Evolutionary conservation across 2,113 vertebrate genomes (phyloP).

Genomic region (Noctilio leporinus): DNA sequence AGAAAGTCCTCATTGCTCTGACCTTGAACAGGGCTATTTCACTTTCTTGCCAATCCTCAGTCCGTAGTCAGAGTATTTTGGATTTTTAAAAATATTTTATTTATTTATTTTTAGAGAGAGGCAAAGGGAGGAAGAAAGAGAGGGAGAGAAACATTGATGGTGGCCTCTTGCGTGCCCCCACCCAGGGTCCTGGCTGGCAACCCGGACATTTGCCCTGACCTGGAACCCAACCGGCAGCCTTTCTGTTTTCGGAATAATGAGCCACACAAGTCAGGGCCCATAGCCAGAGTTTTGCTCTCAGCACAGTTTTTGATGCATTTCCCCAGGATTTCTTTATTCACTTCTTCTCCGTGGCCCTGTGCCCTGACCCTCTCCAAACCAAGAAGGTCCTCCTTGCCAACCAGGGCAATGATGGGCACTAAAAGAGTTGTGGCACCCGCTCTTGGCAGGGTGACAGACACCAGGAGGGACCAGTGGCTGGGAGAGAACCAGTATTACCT

Average conservation of each 20-base stretch:
- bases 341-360: constrained; percentile 41
- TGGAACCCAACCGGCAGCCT: too few relatives aligned
- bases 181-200: too few relatives aligned
- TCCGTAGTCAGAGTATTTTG: not conserved
- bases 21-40: constrained; percentile 56
- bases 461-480: not conserved
- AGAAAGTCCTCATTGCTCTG: constrained; percentile 34
- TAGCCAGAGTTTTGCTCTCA: constrained; percentile 33
- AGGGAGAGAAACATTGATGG: too few relatives aligned
- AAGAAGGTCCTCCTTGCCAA: constrained; percentile 37
- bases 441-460: constrained; percentile 30
- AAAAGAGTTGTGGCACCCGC: not conserved
- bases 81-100: too few relatives aligned
- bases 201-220: too few relatives aligned
- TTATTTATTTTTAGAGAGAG: too few relatives aligned
- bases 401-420: constrained; percentile 4
- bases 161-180: too few relatives aligned
- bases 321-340: constrained; percentile 1
- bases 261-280: not conserved
- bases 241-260: too few relatives aligned
- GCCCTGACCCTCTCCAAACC: constrained; percentile 54
- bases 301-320: constrained; percentile 55
- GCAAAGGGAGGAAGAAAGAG: too few relatives aligned
- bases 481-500: not conserved
- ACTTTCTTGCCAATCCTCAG: constrained; percentile 30